These are phyloP conservation scores for Gambelia wislizenii DNA, from an alignment of 2,797 vertebrate genomes.

Conservation along the genomic window DNA sequence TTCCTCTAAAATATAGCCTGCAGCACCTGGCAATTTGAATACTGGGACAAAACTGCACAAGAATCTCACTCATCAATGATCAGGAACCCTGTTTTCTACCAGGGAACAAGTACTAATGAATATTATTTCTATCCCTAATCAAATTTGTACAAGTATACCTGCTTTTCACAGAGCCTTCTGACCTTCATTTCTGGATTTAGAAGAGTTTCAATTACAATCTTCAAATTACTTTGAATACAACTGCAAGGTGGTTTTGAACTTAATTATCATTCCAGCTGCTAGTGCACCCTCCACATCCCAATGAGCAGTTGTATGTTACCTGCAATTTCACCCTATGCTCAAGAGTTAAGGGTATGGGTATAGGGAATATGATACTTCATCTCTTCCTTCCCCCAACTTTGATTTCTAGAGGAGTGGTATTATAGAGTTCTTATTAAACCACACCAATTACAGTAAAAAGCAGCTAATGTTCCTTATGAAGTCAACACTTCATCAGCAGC, in stretches of 20 bases:
- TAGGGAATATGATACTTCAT: neutral
- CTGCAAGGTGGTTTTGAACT: neutral
- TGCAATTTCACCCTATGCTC: neutral
- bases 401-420: neutral
- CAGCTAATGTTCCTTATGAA: neutral
- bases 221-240: neutral
- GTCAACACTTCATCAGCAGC: neutral
- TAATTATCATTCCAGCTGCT: neutral
- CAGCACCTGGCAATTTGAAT: too few species aligned
- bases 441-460: constrained; percentile 1
- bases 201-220: neutral
- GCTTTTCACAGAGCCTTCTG: neutral
- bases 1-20: too few species aligned
- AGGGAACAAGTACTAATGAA: too few species aligned
- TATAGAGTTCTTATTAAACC: neutral
- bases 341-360: neutral
- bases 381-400: constrained; percentile 6
- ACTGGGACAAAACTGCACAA: too few species aligned
- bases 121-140: neutral
- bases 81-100: too few species aligned
- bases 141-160: neutral
- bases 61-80: too few species aligned
- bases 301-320: neutral
- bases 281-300: neutral
- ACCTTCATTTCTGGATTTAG: neutral